Evolutionary conservation across 2,888 invertebrate genomes (phyloP), one percentile per base, ranked within the genome.

Genomic region (Branchipolynoe longqiensis): DNA sequence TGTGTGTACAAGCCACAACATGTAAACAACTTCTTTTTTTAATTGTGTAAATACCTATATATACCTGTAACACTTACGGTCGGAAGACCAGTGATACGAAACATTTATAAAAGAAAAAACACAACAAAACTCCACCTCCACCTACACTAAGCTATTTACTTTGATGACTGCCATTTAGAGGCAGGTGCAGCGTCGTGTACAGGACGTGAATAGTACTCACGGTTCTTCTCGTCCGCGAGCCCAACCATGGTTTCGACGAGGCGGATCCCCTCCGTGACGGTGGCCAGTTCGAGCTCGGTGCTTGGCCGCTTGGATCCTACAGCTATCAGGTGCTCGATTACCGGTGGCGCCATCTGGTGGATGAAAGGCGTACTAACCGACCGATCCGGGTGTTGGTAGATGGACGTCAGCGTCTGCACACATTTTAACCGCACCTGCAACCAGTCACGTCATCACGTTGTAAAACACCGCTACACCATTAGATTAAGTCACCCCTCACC

Each of bases 281-380:
- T 95, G 41, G 95, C 95, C 74, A 97, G 94, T 91, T 97, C 96
- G n/a, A 95, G 93, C 87, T 97, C 96, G 18, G 95, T 95, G 85
- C 94, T 93, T 14, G 96, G 95, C 88, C 95, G 95, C 88, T 95
- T 95, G 64, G 95, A 95, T 82, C 95, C 94, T 83, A 96, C 96
- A 12, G 95, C 94, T 91, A 96, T 96, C 74, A 97, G 94, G 91
- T 95, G 96, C 92, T 97, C 96, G 54, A 97, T 95, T 84, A 97
- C 95, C 89, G 96, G 95, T 2, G 97, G 97, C 8, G 97, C 97
- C 87, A 97, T 94, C 0, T 96, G 96, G 90, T 97, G 97, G 89
- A 98, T 97, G 91, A 96, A 97, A 0, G 97, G 96, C 4, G 96
- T 96, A 56, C 96, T 95, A 38, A 97, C 95, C 86, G 94, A 94